Conservation (phyloP, 2,113 vertebrate species). For the Varanus salvator region DNA sequence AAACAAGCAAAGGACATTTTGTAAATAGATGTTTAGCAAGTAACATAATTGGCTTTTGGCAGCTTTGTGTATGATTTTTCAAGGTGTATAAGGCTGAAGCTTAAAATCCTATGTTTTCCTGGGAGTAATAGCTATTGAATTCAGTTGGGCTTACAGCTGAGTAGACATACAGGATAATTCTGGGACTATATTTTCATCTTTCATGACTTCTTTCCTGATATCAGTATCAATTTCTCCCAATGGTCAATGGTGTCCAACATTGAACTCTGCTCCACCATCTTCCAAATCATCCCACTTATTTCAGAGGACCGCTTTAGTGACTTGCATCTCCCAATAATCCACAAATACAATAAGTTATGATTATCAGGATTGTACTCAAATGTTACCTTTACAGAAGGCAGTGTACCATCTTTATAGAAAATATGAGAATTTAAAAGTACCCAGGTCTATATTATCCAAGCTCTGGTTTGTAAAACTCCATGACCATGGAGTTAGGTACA, state of each 20-base stretch:
- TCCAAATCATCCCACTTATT: not conserved
- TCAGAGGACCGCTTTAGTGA: slow-evolving; percentile 21
- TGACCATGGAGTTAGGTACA: not conserved
- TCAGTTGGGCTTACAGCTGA: not conserved
- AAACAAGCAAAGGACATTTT: slow-evolving; percentile 50
- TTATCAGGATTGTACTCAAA: not conserved
- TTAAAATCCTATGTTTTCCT: not conserved
- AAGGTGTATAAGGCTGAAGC: not conserved
- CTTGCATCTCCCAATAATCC: too few species aligned
- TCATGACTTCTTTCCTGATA: not conserved
- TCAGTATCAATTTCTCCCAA: not conserved
- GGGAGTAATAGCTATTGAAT: not conserved
- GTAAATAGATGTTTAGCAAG: slow-evolving; percentile 59
- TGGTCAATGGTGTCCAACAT: not conserved
- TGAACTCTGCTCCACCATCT: not conserved
- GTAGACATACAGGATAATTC: not conserved
- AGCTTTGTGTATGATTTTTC: slow-evolving; percentile 41
- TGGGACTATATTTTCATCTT: fast-evolving
- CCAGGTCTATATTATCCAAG: not conserved
- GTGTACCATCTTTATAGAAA: not conserved
- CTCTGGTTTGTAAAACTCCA: not conserved
- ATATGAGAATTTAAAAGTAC: not conserved
- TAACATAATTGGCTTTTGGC: slow-evolving; percentile 24
- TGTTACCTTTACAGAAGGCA: not conserved
- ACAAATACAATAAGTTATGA: too few species aligned